Evolutionary conservation across 2,888 invertebrate species (phyloP).

Genomic region (Steinernema carpocapsae): DNA sequence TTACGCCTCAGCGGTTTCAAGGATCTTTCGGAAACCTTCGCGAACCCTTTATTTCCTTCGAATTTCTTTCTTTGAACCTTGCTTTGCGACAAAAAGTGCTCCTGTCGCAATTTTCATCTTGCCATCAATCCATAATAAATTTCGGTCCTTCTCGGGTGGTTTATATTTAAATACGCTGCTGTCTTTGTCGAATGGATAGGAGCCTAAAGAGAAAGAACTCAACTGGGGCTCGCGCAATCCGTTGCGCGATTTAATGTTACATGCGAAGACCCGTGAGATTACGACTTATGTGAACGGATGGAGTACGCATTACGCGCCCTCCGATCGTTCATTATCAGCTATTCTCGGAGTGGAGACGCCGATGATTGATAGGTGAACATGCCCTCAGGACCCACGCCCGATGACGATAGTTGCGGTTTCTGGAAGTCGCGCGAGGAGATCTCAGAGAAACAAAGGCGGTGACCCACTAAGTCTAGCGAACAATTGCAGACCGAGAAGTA

Average conservation of each 20-base stretch:
- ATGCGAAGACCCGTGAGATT: neutral
- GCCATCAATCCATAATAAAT: neutral
- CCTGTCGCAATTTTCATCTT: neutral
- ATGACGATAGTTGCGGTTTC: conserved; percentile 34
- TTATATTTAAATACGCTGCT: neutral
- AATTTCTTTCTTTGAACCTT: neutral
- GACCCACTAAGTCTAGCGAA: conserved; percentile 34
- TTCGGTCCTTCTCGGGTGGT: neutral
- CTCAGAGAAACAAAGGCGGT: conserved; percentile 34
- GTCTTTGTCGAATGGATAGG: neutral
- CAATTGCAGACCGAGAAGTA: conserved; percentile 35
- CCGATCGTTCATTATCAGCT: conserved; percentile 12
- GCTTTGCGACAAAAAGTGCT: neutral
- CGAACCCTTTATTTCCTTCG: neutral
- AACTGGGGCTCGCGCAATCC: neutral
- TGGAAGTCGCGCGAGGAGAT: conserved; percentile 32
- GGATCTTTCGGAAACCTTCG: neutral
- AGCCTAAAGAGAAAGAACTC: neutral
- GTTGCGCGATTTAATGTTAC: conserved; percentile 25
- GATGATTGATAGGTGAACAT: conserved; percentile 35
- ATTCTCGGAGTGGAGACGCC: conserved; percentile 16
- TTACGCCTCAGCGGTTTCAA: neutral
- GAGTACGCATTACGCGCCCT: conserved; percentile 23
- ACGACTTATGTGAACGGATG: conserved; percentile 8
- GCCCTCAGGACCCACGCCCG: conserved; percentile 31